Percentiles rank a stretch among this genome's conserved stretches.
phyloP scores from a whole-genome alignment of 2,888 invertebrate genomes.

The Hydroisotoma schaefferi region DNA sequence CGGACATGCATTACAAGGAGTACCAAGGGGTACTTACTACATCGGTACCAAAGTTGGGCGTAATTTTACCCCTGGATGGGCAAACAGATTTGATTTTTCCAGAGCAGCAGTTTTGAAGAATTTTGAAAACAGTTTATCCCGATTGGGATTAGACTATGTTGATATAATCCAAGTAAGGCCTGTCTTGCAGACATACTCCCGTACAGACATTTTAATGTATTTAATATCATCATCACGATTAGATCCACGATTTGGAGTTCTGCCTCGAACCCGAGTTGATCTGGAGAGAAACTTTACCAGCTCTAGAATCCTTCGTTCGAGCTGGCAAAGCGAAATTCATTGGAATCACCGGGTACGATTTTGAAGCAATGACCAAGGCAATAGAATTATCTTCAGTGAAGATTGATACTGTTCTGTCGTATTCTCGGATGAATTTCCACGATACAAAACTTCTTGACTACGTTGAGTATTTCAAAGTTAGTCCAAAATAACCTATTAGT shows the following conservation, averaged over 20 bases:
- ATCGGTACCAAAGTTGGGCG: slow-evolving; percentile 77
- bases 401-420: slow-evolving; percentile 71
- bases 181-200: background rate
- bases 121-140: slow-evolving; percentile 69
- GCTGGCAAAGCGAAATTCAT: slow-evolving; percentile 69
- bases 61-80: slow-evolving; percentile 54
- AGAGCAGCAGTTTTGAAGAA: slow-evolving; percentile 68
- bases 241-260: slow-evolving; percentile 93
- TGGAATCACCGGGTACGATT: slow-evolving; percentile 82
- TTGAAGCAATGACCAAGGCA: slow-evolving; percentile 70
- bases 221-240: slow-evolving; percentile 20
- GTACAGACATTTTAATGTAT: slow-evolving; percentile 2
- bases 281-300: slow-evolving; percentile 80
- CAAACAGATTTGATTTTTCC: slow-evolving; percentile 74
- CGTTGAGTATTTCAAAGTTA: slow-evolving; percentile 71
- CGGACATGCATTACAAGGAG: slow-evolving; percentile 73
- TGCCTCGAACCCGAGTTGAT: slow-evolving; percentile 70
- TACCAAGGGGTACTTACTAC: slow-evolving; percentile 79
- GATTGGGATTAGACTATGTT: slow-evolving; percentile 73
- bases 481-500: background rate
- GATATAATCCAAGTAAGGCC: slow-evolving; percentile 81
- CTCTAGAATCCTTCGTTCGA: slow-evolving; percentile 68
- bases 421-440: slow-evolving; percentile 73
- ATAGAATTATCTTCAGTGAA: slow-evolving; percentile 62
- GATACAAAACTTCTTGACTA: slow-evolving; percentile 73